Evolutionary conservation across 2,888 invertebrate genomes (phyloP).

Genomic region (Cephus pulcher): DNA sequence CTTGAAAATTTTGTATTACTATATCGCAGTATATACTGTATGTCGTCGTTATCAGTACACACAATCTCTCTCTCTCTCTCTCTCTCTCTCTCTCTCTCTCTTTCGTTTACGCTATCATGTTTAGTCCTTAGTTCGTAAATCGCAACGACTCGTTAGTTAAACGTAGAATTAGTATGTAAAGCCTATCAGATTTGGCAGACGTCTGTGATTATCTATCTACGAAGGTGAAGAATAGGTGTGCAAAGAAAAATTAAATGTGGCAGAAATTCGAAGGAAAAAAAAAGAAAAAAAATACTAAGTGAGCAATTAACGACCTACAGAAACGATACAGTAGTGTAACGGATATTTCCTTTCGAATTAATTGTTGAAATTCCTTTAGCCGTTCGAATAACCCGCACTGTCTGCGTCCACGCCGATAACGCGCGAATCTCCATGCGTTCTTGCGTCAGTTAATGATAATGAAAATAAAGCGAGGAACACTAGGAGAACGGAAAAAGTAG

Average conservation of each 20-base stretch:
- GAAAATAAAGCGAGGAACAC: neutral
- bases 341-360: neutral
- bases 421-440: neutral
- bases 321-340: neutral
- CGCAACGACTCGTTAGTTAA: slow-evolving; percentile 31
- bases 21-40: neutral
- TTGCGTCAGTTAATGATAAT: neutral
- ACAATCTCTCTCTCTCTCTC: no score
- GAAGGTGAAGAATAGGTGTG: slow-evolving; percentile 5
- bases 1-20: neutral
- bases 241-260: slow-evolving; percentile 28
- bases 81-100: no score
- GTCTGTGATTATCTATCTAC: slow-evolving; percentile 47
- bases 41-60: no score
- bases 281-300: slow-evolving; percentile 14
- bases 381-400: neutral
- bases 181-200: slow-evolving; percentile 53
- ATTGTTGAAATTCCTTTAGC: neutral
- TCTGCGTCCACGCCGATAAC: neutral
- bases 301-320: neutral
- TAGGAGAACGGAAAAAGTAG: neutral
- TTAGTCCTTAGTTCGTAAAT: slow-evolving; percentile 18
- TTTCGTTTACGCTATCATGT: neutral
- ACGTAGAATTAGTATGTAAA: slow-evolving; percentile 40
- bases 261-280: slow-evolving; percentile 28